These are phyloP conservation scores for Opisthograptis luteolata DNA, from an alignment of 2,888 invertebrate species.

Conservation along the genomic window DNA sequence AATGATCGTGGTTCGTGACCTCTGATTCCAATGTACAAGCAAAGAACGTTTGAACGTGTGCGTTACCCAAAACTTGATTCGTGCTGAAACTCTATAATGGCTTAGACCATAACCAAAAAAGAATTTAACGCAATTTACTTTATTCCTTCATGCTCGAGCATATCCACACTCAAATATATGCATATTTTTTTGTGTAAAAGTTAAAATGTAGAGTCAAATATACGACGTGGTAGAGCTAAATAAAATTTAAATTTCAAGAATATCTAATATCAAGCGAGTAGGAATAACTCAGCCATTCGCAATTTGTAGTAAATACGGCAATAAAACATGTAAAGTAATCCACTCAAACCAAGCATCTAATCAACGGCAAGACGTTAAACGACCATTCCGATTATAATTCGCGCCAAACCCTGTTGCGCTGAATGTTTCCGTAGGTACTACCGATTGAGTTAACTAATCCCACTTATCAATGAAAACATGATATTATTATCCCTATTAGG, in stretches of 20 bases:
- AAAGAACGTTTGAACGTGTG: constrained; percentile 49
- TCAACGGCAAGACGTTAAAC: constrained; percentile 32
- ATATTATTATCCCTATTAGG: constrained; percentile 14
- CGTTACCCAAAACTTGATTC: constrained; percentile 46
- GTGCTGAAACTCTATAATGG: constrained; percentile 31
- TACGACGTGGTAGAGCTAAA: too few relatives aligned
- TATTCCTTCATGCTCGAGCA: background rate
- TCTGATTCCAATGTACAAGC: constrained; percentile 58
- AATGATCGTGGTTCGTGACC: constrained; percentile 51
- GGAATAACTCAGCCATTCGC: constrained; percentile 9
- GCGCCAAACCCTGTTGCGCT: constrained; percentile 53
- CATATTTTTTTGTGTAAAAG: too few relatives aligned
- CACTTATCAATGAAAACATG: constrained; percentile 16
- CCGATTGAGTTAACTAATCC: constrained; percentile 14
- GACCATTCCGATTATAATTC: constrained; percentile 48
- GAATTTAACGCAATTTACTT: constrained; percentile 30
- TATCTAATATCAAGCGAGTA: background rate
- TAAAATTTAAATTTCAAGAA: background rate
- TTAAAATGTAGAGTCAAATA: background rate
- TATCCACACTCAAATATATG: background rate
- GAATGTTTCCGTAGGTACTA: constrained; percentile 43
- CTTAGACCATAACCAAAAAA: constrained; percentile 32
- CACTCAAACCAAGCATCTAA: constrained; percentile 26
- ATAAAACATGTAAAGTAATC: constrained; percentile 23
- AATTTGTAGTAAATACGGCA: constrained; percentile 8